These are phyloP conservation scores for Tricholaema leucomelas DNA, from an alignment of 2,113 vertebrate genomes.

Conservation along the genomic window DNA sequence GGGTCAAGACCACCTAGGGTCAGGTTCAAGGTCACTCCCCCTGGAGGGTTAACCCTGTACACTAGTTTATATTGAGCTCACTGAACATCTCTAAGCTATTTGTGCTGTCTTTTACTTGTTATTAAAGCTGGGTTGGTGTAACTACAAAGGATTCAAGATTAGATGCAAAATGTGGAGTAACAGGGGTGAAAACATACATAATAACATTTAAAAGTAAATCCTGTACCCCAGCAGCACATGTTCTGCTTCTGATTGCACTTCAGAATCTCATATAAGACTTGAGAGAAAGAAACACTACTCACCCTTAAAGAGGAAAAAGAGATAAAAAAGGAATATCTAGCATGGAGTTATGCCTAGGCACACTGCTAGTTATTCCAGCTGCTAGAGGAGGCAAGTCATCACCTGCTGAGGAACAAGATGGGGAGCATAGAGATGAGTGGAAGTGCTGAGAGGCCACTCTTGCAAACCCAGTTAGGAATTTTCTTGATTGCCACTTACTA, in stretches of 20 bases:
- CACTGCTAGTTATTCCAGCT: not conserved
- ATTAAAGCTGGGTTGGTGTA: not conserved
- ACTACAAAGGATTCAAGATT: not conserved
- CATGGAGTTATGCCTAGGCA: rapidly evolving
- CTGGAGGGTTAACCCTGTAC: too few relatives aligned
- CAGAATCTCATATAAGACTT: not conserved
- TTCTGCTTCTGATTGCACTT: not conserved
- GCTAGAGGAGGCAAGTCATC: not conserved
- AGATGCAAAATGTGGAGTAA: not conserved
- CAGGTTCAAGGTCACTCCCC: too few relatives aligned
- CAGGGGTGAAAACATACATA: not conserved
- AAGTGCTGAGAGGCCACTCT: not conserved
- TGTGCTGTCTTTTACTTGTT: not conserved
- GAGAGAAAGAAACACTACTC: not conserved
- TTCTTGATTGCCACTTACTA: not conserved
- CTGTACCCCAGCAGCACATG: not conserved
- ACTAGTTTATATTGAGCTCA: not conserved
- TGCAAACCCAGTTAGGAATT: not conserved
- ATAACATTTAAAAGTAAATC: not conserved
- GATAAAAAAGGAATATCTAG: not conserved
- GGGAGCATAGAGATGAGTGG: not conserved
- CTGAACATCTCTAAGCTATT: not conserved
- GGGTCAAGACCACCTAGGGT: too few relatives aligned
- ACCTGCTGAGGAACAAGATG: not conserved
- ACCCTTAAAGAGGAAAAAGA: not conserved